Conservation (phyloP, 2,113 vertebrate species). For the Cnemophilus loriae region DNA sequence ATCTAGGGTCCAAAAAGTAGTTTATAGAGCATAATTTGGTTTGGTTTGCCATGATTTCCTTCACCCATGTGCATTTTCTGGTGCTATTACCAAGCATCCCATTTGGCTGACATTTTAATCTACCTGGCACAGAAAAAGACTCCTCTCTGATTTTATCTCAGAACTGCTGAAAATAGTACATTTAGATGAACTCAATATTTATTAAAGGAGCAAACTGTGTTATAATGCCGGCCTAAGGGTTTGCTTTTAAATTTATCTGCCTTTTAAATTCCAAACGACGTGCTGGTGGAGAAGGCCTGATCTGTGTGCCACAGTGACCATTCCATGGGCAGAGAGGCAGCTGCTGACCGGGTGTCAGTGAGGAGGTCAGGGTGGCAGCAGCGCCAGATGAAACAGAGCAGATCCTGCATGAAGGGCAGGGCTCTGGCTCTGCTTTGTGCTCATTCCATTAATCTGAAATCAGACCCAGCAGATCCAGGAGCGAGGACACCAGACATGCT, state of each 20-base stretch:
- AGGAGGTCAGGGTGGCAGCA: neutral
- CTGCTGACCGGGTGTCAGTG: neutral
- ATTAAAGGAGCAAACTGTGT: neutral
- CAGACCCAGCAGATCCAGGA: neutral
- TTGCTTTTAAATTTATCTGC: neutral
- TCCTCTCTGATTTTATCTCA: neutral
- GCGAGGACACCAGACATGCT: neutral
- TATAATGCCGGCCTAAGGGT: neutral
- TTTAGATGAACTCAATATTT: neutral
- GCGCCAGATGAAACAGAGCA: neutral
- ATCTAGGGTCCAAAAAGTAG: neutral
- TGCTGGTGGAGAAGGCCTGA: neutral
- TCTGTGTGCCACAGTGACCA: neutral
- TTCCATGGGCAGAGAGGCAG: neutral
- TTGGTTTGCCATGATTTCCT: neutral
- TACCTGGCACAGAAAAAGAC: neutral
- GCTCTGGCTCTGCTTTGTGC: neutral
- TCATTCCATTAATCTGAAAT: neutral
- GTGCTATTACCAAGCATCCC: neutral
- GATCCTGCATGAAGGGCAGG: neutral
- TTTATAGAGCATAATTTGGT: neutral
- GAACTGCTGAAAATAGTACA: neutral
- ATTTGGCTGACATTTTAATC: neutral
- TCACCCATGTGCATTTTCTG: neutral
- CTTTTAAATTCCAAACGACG: neutral